phyloP scores from a whole-genome alignment of 2,113 vertebrate species.

The Rana temporaria region DNA sequence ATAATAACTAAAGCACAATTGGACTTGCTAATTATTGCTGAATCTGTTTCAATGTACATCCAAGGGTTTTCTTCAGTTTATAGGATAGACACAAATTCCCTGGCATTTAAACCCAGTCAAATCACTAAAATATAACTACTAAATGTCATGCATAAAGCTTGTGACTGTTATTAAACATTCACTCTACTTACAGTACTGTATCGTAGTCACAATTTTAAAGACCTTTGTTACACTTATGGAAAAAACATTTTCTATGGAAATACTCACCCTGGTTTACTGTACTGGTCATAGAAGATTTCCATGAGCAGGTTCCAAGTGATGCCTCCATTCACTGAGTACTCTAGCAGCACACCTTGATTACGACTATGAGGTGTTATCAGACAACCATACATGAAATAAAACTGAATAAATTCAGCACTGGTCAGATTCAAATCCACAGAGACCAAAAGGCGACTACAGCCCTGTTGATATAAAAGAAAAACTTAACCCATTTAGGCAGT shows the following conservation, averaged over 20 bases:
- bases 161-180: too few relatives aligned
- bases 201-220: too few relatives aligned
- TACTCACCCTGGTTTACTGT: constrained; percentile 95
- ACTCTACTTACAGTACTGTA: too few relatives aligned
- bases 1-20: too few relatives aligned
- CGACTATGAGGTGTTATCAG: constrained; percentile 91
- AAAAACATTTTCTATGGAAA: not conserved
- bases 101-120: too few relatives aligned
- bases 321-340: constrained; percentile 94
- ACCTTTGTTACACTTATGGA: not conserved
- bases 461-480: constrained; percentile 71
- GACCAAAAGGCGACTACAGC: constrained; percentile 90
- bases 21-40: too few relatives aligned
- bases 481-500: not conserved
- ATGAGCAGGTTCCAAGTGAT: constrained; percentile 93
- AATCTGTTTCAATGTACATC: too few relatives aligned
- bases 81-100: too few relatives aligned
- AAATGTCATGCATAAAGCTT: not conserved
- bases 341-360: constrained; percentile 94
- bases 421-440: constrained; percentile 96
- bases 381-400: constrained; percentile 99
- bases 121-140: not conserved
- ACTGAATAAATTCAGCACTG: constrained; percentile 95
- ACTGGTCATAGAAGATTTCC: constrained; percentile 96
- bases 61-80: too few relatives aligned